Base-by-base conservation (phyloP, 1,140 invertebrate genomes). In the Brachionus rotundiformis region DNA sequence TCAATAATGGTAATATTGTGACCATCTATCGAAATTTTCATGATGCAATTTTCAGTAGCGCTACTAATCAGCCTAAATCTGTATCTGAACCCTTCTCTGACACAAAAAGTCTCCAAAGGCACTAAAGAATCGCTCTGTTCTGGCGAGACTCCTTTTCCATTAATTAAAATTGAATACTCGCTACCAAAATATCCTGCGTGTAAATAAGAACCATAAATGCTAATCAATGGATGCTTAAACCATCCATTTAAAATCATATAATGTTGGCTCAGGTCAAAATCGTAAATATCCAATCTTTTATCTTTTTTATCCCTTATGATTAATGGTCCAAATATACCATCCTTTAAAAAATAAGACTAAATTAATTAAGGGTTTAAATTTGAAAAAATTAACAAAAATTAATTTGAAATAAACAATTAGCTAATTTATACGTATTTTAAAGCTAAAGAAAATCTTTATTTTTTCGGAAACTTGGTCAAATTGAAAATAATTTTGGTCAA, bases 21-120 rank as follows among this genome's bases (percentile, higher is more conserved):
- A 85, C 92, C 91, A 83, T 95, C 94, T 6, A 96, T 90, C 0
- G 93, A 94, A 65, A 96, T 84, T 85, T 93, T 91, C 63, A 94
- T 47, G 61, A 85, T 85, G 1, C 85, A 84, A 76, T 84, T 85
- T 2, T 85, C 31, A 13, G 61, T 59, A 3, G 84, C 86, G 3
- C 84, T 79, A 7, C 49, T 79, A 23, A 86, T 85, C 0, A 86
- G 82, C 36, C 86, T 63, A 61, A 87, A 86, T 65, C 86, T 77
- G 63, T 85, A 85, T 19, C 65, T 39, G 2, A 80, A 47, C 3
- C 73, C 73, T 6, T 54, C 10, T 49, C 82, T 81, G 6, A 87
- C 86, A 2, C 82, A 33, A 82, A 85, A 86, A 0, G 81, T 75
- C 19, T 83, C 82, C 5, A 86, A 63, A 11, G 86, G 86, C 7